A percentile compares a stretch with the other conserved stretches of the same genome.
phyloP scores from a whole-genome alignment of 2,888 invertebrate genomes.

The Netelia fuscicornis region DNA sequence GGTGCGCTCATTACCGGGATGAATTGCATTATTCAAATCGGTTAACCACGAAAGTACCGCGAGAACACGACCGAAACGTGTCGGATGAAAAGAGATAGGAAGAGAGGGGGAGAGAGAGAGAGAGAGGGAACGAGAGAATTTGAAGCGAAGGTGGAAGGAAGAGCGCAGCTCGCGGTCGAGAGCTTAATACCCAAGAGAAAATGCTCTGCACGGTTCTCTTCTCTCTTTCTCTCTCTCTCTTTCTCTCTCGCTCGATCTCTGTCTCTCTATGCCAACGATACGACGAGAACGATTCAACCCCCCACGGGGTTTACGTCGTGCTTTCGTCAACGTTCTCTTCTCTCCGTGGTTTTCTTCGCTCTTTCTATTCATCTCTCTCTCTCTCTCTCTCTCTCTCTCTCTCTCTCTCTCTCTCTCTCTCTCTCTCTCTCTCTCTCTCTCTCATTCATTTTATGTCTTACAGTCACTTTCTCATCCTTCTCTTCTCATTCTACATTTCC shows the following conservation, averaged over 20 bases:
- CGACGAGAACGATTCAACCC: constrained; percentile 31
- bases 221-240: not conserved
- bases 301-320: constrained; percentile 42
- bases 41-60: constrained; percentile 65
- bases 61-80: constrained; percentile 48
- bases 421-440: constrained; percentile 8
- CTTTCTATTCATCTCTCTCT: not conserved
- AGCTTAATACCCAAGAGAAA: constrained; percentile 55
- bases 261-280: constrained; percentile 45
- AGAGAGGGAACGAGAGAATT: constrained; percentile 52
- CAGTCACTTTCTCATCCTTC: constrained; percentile 1
- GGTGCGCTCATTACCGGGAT: constrained; percentile 69
- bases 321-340: constrained; percentile 44
- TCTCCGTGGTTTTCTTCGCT: not conserved
- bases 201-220: constrained; percentile 13
- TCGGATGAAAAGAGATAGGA: constrained; percentile 34
- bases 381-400: no score
- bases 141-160: constrained; percentile 32
- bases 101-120: constrained; percentile 48
- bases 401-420: no score
- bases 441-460: not conserved
- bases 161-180: constrained; percentile 11
- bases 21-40: constrained; percentile 74
- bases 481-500: constrained; percentile 6
- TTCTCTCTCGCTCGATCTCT: not conserved